Conservation (phyloP, 2,888 invertebrate genomes). For the Lysandra bellargus region DNA sequence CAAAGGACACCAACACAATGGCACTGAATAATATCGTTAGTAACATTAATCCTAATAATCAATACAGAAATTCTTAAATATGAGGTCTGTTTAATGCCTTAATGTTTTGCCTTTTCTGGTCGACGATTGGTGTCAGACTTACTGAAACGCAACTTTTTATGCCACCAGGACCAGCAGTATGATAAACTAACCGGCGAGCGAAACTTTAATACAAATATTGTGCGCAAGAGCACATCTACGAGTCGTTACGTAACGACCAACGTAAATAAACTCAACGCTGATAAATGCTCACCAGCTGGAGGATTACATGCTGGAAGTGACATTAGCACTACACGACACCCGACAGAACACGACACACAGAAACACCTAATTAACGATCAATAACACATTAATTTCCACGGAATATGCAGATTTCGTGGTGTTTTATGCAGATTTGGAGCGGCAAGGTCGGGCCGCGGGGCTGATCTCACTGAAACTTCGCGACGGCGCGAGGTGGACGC, state of each 20-base stretch:
- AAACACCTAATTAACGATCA: not conserved
- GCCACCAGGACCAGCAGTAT: not conserved
- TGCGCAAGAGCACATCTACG: slow-evolving; percentile 10
- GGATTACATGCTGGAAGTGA: not conserved
- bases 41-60: too few relatives aligned
- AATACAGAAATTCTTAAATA: not conserved
- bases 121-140: not conserved
- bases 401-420: not conserved
- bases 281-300: slow-evolving; percentile 19
- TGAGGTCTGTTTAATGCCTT: not conserved
- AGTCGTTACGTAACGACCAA: slow-evolving; percentile 13
- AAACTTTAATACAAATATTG: not conserved
- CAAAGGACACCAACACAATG: not conserved
- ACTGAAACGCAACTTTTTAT: not conserved
- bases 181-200: not conserved
- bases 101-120: not conserved
- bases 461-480: slow-evolving; percentile 10
- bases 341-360: not conserved
- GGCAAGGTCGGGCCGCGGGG: not conserved
- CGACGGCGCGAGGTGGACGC: slow-evolving; percentile 1
- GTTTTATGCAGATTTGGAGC: not conserved
- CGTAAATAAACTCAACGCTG: slow-evolving; percentile 26
- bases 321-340: slow-evolving; percentile 14
- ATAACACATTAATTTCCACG: slow-evolving; percentile 26
- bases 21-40: not conserved